phyloP scores from a whole-genome alignment of 2,888 invertebrate species.

The Philopedon plagiatum region DNA sequence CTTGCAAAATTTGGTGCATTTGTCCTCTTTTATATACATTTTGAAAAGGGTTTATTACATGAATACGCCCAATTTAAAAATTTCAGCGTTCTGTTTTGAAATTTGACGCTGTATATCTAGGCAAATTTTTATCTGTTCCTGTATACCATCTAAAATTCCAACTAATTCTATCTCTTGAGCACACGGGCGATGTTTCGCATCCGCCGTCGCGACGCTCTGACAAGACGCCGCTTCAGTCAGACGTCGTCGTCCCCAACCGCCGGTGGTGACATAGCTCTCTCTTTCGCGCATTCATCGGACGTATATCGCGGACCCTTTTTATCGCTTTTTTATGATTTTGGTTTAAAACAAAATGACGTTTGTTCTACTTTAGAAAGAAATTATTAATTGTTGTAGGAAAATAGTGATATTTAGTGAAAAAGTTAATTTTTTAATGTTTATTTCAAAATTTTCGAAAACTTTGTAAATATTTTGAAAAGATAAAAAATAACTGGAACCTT shows the following conservation, averaged over 20 bases:
- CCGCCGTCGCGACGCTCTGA: conserved; percentile 35
- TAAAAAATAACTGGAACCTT: too few species aligned
- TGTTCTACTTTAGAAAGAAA: background rate
- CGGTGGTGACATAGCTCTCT: background rate
- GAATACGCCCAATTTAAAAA: too few species aligned
- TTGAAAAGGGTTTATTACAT: too few species aligned
- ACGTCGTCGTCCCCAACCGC: background rate
- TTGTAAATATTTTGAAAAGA: too few species aligned
- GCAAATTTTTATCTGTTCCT: background rate
- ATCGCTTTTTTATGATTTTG: background rate
- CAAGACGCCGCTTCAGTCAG: conserved; percentile 36
- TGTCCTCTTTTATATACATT: too few species aligned
- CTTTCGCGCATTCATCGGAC: background rate
- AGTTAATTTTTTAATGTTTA: too few species aligned
- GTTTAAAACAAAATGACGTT: background rate
- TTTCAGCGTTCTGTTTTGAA: too few species aligned
- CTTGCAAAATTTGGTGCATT: too few species aligned
- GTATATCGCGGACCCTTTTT: background rate
- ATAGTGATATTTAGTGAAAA: too few species aligned
- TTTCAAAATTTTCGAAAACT: too few species aligned
- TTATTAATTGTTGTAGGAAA: too few species aligned
- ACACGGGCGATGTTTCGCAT: conserved; percentile 19
- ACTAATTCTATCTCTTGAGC: conserved; percentile 31
- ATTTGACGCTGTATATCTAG: too few species aligned
- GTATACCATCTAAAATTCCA: conserved; percentile 11